Conservation (phyloP, 2,888 invertebrate species). For the Hirtodrosophila confusa region DNA sequence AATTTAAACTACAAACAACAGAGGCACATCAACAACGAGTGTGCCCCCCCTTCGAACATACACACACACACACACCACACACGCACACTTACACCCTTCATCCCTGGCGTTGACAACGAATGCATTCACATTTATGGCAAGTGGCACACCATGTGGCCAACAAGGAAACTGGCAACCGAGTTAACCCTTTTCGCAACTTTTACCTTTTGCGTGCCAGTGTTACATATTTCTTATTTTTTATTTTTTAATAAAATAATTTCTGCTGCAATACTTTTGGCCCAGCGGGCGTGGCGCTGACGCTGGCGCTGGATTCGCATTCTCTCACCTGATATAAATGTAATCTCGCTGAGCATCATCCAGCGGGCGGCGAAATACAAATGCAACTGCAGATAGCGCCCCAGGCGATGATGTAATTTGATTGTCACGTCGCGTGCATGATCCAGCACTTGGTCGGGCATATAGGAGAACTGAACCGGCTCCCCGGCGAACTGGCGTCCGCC, state of each 20-base stretch:
- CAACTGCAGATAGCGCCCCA: conserved; percentile 90
- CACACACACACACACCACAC: no score
- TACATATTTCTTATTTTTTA: conserved; percentile 36
- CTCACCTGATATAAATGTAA: conserved; percentile 92
- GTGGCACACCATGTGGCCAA: conserved; percentile 57
- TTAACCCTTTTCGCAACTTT: conserved; percentile 53
- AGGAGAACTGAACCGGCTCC: conserved; percentile 90
- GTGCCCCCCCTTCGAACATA: neutral
- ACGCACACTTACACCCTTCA: no score
- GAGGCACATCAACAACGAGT: conserved; percentile 34
- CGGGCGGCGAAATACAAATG: conserved; percentile 91
- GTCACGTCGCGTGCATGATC: conserved; percentile 93
- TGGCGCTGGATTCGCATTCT: conserved; percentile 12
- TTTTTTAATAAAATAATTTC: conserved; percentile 60
- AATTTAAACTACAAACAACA: conserved; percentile 54
- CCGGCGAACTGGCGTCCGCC: conserved; percentile 89
- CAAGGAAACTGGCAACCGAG: conserved; percentile 38
- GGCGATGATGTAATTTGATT: conserved; percentile 90
- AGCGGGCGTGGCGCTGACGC: conserved; percentile 34
- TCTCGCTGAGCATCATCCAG: conserved; percentile 95
- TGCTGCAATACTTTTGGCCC: conserved; percentile 47
- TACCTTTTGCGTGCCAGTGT: conserved; percentile 42
- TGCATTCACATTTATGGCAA: conserved; percentile 57
- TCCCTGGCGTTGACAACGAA: conserved; percentile 48
- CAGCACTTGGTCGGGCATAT: conserved; percentile 90